Evolutionary conservation across 2,888 invertebrate genomes (phyloP).

Genomic region (Falcaria lacertinaria): DNA sequence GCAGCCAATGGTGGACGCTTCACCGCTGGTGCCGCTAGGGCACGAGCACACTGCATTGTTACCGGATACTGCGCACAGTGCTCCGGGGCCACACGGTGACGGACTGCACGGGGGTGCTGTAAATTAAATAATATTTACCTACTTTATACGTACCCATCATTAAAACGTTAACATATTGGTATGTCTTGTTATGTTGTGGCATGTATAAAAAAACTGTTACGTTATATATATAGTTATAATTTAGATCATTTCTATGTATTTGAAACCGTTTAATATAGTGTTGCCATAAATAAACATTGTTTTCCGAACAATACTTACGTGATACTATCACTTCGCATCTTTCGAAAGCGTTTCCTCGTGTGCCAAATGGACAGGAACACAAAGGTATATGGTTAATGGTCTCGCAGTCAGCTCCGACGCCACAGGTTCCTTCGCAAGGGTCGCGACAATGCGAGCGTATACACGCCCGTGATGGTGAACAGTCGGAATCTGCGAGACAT

Average conservation of each 20-base stretch:
- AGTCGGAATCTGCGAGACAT: conserved; percentile 93
- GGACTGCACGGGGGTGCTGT: conserved; percentile 83
- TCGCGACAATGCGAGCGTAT: conserved; percentile 90
- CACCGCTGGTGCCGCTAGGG: conserved; percentile 85
- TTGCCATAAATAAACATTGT: conserved; percentile 1
- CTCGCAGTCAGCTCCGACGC: conserved; percentile 88
- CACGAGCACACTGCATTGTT: conserved; percentile 87
- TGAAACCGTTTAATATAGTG: too few relatives aligned
- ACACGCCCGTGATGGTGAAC: conserved; percentile 89
- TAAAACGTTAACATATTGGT: too few relatives aligned
- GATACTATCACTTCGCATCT: conserved; percentile 73
- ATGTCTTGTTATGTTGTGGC: too few relatives aligned
- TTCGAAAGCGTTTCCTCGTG: conserved; percentile 82
- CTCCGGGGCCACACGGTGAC: conserved; percentile 89
- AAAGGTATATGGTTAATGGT: conserved; percentile 86
- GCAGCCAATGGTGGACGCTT: conserved; percentile 87
- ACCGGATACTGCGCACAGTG: conserved; percentile 80
- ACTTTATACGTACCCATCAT: not conserved
- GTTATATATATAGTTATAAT: too few relatives aligned
- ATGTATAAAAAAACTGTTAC: too few relatives aligned
- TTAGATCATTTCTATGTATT: too few relatives aligned
- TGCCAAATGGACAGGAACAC: conserved; percentile 87
- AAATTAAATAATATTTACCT: conserved; percentile 24
- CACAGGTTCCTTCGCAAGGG: conserved; percentile 90
- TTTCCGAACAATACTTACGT: conserved; percentile 36